A percentile compares a stretch with the other conserved stretches of the same genome.
Evolutionary conservation across 1,140 invertebrate species (phyloP).

Genomic region (Carcinoscorpius rotundicauda): DNA sequence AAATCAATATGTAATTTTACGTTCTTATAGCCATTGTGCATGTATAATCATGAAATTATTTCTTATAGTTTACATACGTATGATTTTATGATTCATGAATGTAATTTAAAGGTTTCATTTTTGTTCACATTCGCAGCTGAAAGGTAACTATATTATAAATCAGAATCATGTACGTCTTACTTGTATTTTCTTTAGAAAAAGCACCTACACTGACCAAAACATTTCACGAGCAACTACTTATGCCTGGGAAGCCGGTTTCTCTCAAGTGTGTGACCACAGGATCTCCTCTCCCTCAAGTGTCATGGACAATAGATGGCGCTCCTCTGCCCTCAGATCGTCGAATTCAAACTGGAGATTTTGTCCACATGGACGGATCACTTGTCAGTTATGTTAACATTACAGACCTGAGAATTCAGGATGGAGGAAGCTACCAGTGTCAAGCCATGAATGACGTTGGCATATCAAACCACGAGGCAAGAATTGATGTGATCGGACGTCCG

Average conservation of each 20-base stretch:
- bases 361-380: constrained; percentile 20
- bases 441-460: constrained; percentile 84
- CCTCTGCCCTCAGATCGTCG: constrained; percentile 20
- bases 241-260: constrained; percentile 21
- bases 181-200: constrained; percentile 15
- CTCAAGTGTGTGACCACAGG: constrained; percentile 24
- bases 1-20: too few relatives aligned
- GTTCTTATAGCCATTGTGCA: too few relatives aligned
- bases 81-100: not conserved
- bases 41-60: too few relatives aligned
- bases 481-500: constrained; percentile 83
- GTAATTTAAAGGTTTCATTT: constrained; percentile 3
- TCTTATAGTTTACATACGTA: too few relatives aligned
- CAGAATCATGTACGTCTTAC: not conserved
- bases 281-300: constrained; percentile 23
- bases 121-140: not conserved
- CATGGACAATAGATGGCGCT: constrained; percentile 23
- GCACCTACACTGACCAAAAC: constrained; percentile 20
- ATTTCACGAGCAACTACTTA: constrained; percentile 24
- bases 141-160: not conserved
- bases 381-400: constrained; percentile 26
- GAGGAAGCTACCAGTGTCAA: constrained; percentile 60
- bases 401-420: constrained; percentile 22
- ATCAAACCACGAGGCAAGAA: constrained; percentile 66
- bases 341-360: constrained; percentile 25